phyloP scores from a whole-genome alignment of 2,113 vertebrate genomes.

The Protobothrops mucrosquamatus region DNA sequence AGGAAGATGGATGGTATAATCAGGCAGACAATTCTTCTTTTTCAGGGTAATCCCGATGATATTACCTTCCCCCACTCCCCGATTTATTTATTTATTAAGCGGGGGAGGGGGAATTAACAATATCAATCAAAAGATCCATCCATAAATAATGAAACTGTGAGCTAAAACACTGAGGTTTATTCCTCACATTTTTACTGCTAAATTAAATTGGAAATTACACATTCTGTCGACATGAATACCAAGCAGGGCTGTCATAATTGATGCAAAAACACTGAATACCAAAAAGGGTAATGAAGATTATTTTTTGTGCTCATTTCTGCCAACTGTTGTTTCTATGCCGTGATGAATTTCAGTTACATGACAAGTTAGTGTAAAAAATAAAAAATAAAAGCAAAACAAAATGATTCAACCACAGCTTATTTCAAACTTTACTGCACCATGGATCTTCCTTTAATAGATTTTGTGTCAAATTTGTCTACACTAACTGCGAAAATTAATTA shows the following conservation, averaged over 20 bases:
- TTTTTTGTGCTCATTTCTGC: slow-evolving; percentile 34
- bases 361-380: slow-evolving; percentile 43
- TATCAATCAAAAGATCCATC: not conserved
- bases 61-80: not conserved
- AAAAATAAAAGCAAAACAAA: not conserved
- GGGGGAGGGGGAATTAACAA: not conserved
- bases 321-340: slow-evolving; percentile 31
- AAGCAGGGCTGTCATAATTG: slow-evolving; percentile 51
- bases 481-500: slow-evolving; percentile 57
- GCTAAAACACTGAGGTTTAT: slow-evolving; percentile 20
- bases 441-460: slow-evolving; percentile 54
- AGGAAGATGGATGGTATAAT: not conserved
- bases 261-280: slow-evolving; percentile 48
- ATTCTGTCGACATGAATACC: slow-evolving; percentile 19
- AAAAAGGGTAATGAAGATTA: slow-evolving; percentile 30
- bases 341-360: slow-evolving; percentile 38
- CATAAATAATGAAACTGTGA: slow-evolving; percentile 17
- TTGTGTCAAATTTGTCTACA: slow-evolving; percentile 49
- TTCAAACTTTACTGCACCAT: slow-evolving; percentile 29
- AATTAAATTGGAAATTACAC: slow-evolving; percentile 41
- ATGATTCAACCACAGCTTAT: slow-evolving; percentile 27
- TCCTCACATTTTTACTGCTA: slow-evolving; percentile 30
- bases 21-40: not conserved
- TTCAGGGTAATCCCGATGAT: not conserved
- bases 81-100: not conserved